Conservation (phyloP, 2,797 vertebrate genomes). For the Clarias platycephalus region DNA sequence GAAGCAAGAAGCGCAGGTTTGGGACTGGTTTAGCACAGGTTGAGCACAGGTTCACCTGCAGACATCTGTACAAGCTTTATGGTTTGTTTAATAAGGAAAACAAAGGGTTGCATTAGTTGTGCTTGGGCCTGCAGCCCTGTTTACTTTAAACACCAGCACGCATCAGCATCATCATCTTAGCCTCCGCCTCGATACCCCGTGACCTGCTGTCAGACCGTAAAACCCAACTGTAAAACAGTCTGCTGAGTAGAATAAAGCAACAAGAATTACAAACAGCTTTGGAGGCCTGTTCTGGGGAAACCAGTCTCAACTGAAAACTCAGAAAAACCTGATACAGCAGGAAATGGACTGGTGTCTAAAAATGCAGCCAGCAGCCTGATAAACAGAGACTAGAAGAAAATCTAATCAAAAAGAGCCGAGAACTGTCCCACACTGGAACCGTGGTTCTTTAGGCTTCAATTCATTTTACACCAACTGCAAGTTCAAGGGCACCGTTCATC, state of each 20-base stretch:
- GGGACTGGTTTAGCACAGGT: not conserved
- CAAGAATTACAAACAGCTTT: slow-evolving; percentile 6
- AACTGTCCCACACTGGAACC: not conserved
- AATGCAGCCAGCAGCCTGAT: not conserved
- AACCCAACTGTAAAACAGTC: slow-evolving; percentile 45
- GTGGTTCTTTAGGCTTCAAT: not conserved
- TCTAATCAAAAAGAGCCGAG: not conserved
- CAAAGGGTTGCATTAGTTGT: slow-evolving; percentile 21
- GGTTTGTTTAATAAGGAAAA: not conserved
- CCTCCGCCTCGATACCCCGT: slow-evolving; percentile 19
- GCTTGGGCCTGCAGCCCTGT: slow-evolving; percentile 33
- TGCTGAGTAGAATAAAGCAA: slow-evolving; percentile 39
- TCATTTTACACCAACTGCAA: not conserved
- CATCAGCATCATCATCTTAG: slow-evolving; percentile 36
- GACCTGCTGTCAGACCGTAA: slow-evolving; percentile 43
- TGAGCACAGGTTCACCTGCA: not conserved
- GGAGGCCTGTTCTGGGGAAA: not conserved
- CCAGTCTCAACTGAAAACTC: not conserved
- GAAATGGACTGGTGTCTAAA: not conserved
- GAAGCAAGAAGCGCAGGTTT: not conserved
- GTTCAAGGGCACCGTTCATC: not conserved
- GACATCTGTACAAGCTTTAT: not conserved
- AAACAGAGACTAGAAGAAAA: not conserved
- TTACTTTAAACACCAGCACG: slow-evolving; percentile 42
- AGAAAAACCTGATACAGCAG: not conserved